A percentile compares a stretch with the other conserved stretches of the same genome.
Conservation (phyloP, 2,797 vertebrate genomes). For the Crenichthys baileyi region DNA sequence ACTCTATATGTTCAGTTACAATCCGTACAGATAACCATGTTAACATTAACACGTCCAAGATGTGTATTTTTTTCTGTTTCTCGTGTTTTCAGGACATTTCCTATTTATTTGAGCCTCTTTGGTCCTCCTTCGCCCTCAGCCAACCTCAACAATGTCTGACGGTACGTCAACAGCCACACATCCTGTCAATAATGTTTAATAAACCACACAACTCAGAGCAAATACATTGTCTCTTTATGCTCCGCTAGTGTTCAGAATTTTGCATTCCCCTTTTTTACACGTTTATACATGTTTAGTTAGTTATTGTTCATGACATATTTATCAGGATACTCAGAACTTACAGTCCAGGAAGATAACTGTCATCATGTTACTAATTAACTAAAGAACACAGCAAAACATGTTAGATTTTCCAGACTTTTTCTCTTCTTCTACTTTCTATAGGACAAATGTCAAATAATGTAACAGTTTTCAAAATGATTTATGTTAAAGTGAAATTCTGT, state of each 20-base stretch:
- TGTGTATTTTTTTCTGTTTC: constrained; percentile 2
- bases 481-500: not conserved
- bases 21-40: not conserved
- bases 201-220: not conserved
- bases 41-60: not conserved
- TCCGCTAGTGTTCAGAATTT: not conserved
- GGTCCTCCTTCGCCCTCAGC: not conserved
- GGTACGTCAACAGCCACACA: constrained; percentile 53
- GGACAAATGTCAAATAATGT: not conserved
- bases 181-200: not conserved
- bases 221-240: not conserved
- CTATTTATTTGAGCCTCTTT: not conserved
- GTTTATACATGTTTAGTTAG: not conserved
- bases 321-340: not conserved
- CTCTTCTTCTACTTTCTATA: not conserved
- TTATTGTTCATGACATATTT: not conserved
- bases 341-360: not conserved
- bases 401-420: not conserved
- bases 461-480: not conserved
- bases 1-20: not conserved
- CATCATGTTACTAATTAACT: not conserved
- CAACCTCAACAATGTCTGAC: constrained; percentile 51
- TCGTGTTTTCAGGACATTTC: constrained; percentile 15
- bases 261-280: too few relatives aligned
- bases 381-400: not conserved